Base-by-base conservation (phyloP, 2,113 vertebrate genomes). In the Pogonocichla stellata region DNA sequence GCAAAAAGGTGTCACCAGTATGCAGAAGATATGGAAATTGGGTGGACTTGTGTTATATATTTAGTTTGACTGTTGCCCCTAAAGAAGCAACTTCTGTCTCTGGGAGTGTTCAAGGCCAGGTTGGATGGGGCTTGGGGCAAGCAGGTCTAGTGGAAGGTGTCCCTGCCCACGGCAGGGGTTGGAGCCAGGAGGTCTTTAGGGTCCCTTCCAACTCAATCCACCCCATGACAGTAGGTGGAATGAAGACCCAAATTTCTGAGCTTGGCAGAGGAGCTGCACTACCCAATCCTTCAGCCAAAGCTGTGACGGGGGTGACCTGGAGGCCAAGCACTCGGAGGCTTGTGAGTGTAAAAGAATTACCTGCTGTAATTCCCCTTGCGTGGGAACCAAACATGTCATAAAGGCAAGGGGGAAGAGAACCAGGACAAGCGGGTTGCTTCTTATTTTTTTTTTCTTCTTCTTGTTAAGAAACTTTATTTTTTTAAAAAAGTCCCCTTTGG, bases 401-500 rank as follows among this genome's bases (percentile, higher is more conserved):
- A 73, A 88, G 60, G 14, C 22, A 78, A 54, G 12, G 8, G 10
- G 24, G n/a, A 54, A 82, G 33, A 94, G 34, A 83, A 80, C 48
- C 34, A 86, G 50, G 82, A 93, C 36, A 73, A 93, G 38, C 0
- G 0, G 23, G 29, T 47, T 69, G 42, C 13, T 80, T 79, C 77
- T 34, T 45, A 16, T 34, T 18, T 43, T 40, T 50, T 45, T 58
- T 50, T 19, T 33, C 43, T 72, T 71, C 56, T 92, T 70, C 79
- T 93, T 70, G 14, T 62, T 83, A 88, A 96, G 88, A 95, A 93
- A 90, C 67, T 80, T 72, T 26, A 10, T 51, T 56, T 87, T 72
- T 91, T 88, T 65, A 12, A 66, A 80, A 95, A 95, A 92, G 62
- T 93, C 64, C 92, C 94, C 25, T 80, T 91, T 82, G 34, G 50